Conservation (phyloP, 2,797 vertebrate species). For the Salmo trutta region DNA sequence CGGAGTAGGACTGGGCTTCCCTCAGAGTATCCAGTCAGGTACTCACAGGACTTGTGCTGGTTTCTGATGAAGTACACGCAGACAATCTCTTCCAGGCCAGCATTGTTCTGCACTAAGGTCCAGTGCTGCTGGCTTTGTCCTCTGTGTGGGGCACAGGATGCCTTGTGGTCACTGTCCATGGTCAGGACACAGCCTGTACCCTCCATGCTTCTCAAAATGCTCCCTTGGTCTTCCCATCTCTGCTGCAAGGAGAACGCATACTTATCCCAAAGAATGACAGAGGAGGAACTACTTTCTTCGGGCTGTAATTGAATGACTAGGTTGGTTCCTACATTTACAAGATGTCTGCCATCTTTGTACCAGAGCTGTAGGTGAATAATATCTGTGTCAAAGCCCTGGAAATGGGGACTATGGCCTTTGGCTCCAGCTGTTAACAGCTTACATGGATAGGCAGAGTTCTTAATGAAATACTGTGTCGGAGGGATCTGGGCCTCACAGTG, state of each 20-base stretch:
- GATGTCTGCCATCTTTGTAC: conserved; percentile 3
- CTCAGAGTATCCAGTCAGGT: conserved; percentile 20
- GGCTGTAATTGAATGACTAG: conserved; percentile 7
- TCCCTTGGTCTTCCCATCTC: conserved; percentile 6
- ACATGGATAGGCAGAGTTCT: conserved; percentile 16
- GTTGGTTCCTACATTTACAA: conserved; percentile 8
- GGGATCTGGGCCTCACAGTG: background rate
- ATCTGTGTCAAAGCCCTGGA: conserved; percentile 1
- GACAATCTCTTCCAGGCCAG: conserved; percentile 7
- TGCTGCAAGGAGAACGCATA: conserved; percentile 14
- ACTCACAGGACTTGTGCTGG: conserved; percentile 18
- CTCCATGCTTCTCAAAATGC: background rate
- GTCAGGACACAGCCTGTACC: conserved; percentile 11
- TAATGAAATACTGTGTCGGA: conserved; percentile 11
- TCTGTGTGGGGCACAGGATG: background rate
- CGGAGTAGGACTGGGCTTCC: conserved; percentile 12
- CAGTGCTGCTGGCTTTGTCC: conserved; percentile 1
- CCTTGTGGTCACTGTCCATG: background rate
- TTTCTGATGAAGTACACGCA: conserved; percentile 21
- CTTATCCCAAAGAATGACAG: conserved; percentile 17
- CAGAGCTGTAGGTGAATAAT: conserved; percentile 14
- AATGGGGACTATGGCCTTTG: conserved; percentile 13
- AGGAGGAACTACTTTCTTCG: background rate
- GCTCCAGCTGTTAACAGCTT: background rate
- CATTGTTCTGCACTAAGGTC: conserved; percentile 1